Evolutionary conservation across 2,113 vertebrate species (phyloP), one percentile per base, ranked within the genome.

Genomic region (Rutilus rutilus): DNA sequence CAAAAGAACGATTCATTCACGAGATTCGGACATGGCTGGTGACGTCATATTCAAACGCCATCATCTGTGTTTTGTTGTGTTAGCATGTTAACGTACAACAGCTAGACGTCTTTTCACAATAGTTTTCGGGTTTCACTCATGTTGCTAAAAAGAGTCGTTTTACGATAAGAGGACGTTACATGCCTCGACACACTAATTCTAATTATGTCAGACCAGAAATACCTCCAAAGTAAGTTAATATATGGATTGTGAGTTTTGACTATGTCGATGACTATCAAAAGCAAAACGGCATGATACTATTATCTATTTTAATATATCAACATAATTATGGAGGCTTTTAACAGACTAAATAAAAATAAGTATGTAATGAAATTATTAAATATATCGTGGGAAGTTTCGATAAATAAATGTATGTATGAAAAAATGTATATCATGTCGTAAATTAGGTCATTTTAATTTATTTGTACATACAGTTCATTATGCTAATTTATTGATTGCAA

Each of bases 211-310:
- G 21, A 30, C 27, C 39, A 60, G 4, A 0, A 45, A 0, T 3
- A 27, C 33, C 52, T 15, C 11, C 71, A 15, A 83, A 82, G 93
- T 94, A 84, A 93, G 92, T 73, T 57, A 2, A 73, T 59, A 39
- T 69, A 39, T 78, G 7, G 33, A 57, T 39, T 52, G 30, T 78
- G 27, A 59, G 17, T 57, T 36, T 33, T 69, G 78, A 23, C 15
- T 23, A 17, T 54, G 6, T 2, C 57, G 50, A 27, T 23, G 3
- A 57, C 25, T 23, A 12, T 77, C 11, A 15, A 33, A 36, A 57
- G 50, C 5, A 3, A 78, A 57, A 78, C 45, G 9, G 19, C 62
- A 42, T 59, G 21, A 23, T 36, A 33, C 1, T 30, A 15, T 45
- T 17, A 23, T 39, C 4, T n/a, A 25, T 71, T 42, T 17, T 30